Percentiles rank a stretch among this genome's conserved stretches.
These are phyloP conservation scores for Siniperca scherzeri DNA, from an alignment of 2,797 vertebrate genomes.

Conservation along the genomic window DNA sequence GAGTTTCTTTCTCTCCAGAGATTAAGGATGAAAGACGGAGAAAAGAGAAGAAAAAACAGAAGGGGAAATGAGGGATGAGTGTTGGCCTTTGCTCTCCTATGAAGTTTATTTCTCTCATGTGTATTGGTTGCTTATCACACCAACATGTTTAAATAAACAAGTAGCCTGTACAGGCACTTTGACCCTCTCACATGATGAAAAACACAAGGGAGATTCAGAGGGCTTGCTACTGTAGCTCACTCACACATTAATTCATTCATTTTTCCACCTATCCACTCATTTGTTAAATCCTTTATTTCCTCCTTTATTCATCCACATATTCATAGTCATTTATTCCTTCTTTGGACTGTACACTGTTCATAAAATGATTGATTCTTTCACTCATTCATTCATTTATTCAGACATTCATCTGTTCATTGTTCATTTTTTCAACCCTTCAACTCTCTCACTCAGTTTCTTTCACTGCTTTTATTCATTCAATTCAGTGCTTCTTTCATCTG, in stretches of 20 bases:
- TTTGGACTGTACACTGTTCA: background rate
- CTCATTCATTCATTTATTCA: background rate
- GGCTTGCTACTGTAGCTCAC: conserved; percentile 5
- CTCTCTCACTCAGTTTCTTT: background rate
- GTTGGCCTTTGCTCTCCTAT: conserved; percentile 63
- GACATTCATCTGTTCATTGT: too few relatives aligned
- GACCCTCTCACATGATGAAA: conserved; percentile 39
- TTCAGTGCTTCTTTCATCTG: conserved; percentile 42
- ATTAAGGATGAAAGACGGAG: conserved; percentile 62
- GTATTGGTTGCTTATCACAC: conserved; percentile 61
- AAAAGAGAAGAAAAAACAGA: conserved; percentile 31
- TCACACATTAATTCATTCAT: background rate
- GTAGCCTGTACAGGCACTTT: conserved; percentile 27
- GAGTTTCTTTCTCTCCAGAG: conserved; percentile 67
- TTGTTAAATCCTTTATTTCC: conserved; percentile 2
- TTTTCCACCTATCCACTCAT: background rate
- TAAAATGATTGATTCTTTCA: background rate
- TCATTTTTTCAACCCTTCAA: too few relatives aligned
- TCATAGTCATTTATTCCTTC: background rate
- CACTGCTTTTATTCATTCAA: conserved; percentile 26
- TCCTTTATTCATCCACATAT: background rate
- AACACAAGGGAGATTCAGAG: background rate
- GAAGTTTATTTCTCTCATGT: conserved; percentile 62
- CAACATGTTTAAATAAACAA: conserved; percentile 57
- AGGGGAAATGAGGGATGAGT: conserved; percentile 55